Evolutionary conservation across 2,888 invertebrate genomes (phyloP), one percentile per base, ranked within the genome.

Genomic region (Drosophila fungiperda): DNA sequence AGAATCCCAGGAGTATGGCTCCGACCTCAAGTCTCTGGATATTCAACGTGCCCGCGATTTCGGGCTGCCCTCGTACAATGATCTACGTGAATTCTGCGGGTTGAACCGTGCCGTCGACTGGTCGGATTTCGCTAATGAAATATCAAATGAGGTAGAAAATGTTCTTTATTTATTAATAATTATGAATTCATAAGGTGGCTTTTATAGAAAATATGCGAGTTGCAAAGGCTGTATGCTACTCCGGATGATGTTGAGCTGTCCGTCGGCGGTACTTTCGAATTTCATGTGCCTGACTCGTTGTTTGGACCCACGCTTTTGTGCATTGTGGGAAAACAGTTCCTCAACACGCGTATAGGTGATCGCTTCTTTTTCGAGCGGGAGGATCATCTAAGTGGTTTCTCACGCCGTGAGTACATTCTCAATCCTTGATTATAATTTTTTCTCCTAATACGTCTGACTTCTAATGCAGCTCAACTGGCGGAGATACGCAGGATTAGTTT

Each of bases 401-500:
- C 94, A 3, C 90, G 93, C 80, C 94, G 94, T 94, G 92, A 74
- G 68, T 76, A 9, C 0, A 12, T 9, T 8, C 4, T 26, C 8
- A 3, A 1, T 7, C 8, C 3, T 8, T 20, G 6, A 33, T 20
- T 11, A 17, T 9, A 12, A 1, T 11, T 26, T 1, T 11, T 6
- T 26, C 35, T 23, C 33, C 70, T 17, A 55, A 33, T 33, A 20
- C 20, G 32, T 8, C 2, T 3, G 1, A 35, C 55, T 20, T 2
- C 5, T n/a, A 35, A 26, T 61, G 23, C 36, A 95, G 95, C 93
- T 65, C 97, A 97, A 96, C 93, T 97, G 45, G 94, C 94, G 70
- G 96, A 96, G 93, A 95, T 97, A 77, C 95, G 96, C 58, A 96
- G 96, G 89, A 93, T 95, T 0, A 96, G 95, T n/a, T 94, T 97